Percentiles rank a stretch among this genome's conserved stretches.
These are phyloP conservation scores for Campoplex nolae DNA, from an alignment of 2,888 invertebrate species.

Conservation along the genomic window DNA sequence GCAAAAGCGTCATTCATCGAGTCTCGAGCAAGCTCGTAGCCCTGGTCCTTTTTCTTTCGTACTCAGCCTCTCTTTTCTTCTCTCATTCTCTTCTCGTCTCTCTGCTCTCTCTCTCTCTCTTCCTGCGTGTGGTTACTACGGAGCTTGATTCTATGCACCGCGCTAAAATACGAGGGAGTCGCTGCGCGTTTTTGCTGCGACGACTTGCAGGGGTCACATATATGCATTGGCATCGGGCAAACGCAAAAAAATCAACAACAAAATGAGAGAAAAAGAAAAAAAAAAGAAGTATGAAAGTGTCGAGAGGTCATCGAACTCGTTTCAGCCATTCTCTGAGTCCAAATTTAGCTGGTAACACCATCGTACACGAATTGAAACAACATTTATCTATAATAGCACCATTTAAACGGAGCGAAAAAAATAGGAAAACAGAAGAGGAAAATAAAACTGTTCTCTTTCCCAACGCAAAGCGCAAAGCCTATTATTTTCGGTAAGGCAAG, in stretches of 20 bases:
- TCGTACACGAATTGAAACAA: background rate
- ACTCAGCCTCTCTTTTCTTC: conserved; percentile 10
- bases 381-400: conserved; percentile 33
- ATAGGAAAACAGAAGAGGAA: background rate
- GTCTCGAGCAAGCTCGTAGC: conserved; percentile 41
- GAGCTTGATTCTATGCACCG: conserved; percentile 54
- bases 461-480: conserved; percentile 18
- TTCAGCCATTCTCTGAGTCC: conserved; percentile 30
- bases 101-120: background rate
- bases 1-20: conserved; percentile 64
- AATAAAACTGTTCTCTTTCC: background rate
- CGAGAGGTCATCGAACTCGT: conserved; percentile 70
- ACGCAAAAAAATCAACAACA: conserved; percentile 7
- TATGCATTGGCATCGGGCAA: conserved; percentile 59
- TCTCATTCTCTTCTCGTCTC: background rate
- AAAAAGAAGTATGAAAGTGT: conserved; percentile 26
- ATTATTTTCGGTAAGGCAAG: conserved; percentile 59
- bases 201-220: conserved; percentile 69
- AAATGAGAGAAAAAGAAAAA: conserved; percentile 50
- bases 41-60: background rate
- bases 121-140: conserved; percentile 39
- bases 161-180: conserved; percentile 44
- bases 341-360: conserved; percentile 46
- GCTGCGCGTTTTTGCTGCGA: conserved; percentile 33
- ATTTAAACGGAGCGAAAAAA: conserved; percentile 15